These are phyloP conservation scores for Acrossocheilus fasciatus DNA, from an alignment of 2,797 vertebrate genomes.

Conservation along the genomic window DNA sequence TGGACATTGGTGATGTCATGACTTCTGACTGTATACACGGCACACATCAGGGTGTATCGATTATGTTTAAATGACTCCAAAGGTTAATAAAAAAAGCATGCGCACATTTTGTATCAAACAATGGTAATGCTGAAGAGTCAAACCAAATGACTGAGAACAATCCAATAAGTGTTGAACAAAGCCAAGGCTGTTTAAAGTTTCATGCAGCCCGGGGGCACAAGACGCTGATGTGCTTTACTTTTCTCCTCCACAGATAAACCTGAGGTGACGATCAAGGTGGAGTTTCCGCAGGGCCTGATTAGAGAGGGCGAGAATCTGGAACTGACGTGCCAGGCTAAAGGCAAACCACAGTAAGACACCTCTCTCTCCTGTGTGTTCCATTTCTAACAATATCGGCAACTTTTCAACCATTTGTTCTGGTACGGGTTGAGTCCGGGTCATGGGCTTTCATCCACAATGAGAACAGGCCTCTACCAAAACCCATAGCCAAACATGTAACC, in stretches of 20 bases:
- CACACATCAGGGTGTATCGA: slow-evolving; percentile 38
- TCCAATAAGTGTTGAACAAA: slow-evolving; percentile 42
- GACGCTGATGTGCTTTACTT: slow-evolving; percentile 29
- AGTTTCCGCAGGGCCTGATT: slow-evolving; percentile 91
- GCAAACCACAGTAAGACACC: slow-evolving; percentile 92
- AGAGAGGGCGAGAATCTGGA: slow-evolving; percentile 96
- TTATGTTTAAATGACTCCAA: slow-evolving; percentile 51
- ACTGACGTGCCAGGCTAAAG: slow-evolving; percentile 89
- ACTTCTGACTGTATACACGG: slow-evolving; percentile 29
- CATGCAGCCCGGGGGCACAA: slow-evolving; percentile 31
- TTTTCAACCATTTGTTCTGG: neutral
- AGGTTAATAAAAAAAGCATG: slow-evolving; percentile 39
- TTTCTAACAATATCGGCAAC: neutral
- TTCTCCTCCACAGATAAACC: slow-evolving; percentile 89
- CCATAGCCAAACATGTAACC: neutral
- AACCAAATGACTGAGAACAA: slow-evolving; percentile 47
- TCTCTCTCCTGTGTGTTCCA: neutral
- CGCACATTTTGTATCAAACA: slow-evolving; percentile 18
- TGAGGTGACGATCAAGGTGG: slow-evolving; percentile 92
- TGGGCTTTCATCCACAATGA: neutral
- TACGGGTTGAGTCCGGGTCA: neutral
- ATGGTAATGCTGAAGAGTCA: slow-evolving; percentile 36
- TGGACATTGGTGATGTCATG: slow-evolving; percentile 46
- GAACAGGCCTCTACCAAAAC: neutral
- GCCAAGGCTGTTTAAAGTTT: slow-evolving; percentile 51